Conservation (phyloP, 2,888 invertebrate genomes). For the Stenoptilia bipunctidactyla region DNA sequence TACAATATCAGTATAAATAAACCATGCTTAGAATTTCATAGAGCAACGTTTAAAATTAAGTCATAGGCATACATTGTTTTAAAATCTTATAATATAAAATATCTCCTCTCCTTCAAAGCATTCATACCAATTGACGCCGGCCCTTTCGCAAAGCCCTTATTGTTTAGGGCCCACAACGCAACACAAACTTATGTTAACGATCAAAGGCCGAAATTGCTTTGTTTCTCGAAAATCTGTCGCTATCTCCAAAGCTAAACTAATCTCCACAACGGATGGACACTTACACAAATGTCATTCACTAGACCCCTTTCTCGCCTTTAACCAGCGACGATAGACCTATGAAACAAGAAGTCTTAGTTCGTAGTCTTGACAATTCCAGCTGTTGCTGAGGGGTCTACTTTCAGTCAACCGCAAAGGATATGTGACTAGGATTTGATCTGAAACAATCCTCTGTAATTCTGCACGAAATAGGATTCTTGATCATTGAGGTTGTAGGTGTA, state of each 20-base stretch:
- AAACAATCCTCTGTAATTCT: constrained; percentile 42
- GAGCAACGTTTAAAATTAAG: no score
- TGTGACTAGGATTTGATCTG: constrained; percentile 37
- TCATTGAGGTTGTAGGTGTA: constrained; percentile 19
- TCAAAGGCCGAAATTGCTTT: no score
- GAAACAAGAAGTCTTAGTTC: constrained; percentile 8
- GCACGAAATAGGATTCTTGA: constrained; percentile 17
- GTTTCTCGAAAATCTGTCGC: no score
- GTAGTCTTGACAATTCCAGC: not conserved
- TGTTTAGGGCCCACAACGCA: no score
- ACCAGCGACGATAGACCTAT: constrained; percentile 24
- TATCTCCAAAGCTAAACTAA: constrained; percentile 22
- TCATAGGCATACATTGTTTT: no score
- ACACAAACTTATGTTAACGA: no score
- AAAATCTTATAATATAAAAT: no score
- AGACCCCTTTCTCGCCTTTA: constrained; percentile 37
- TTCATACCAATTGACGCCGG: no score
- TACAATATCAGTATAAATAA: no score
- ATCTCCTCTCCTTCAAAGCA: no score
- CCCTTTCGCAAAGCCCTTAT: no score
- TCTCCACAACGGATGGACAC: constrained; percentile 46
- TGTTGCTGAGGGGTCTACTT: constrained; percentile 18
- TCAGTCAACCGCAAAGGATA: constrained; percentile 27
- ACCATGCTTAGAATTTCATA: no score
- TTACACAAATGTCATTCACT: constrained; percentile 57